Base-by-base conservation (phyloP, 1,140 invertebrate species). In the Ceratoteleas bidentatus region DNA sequence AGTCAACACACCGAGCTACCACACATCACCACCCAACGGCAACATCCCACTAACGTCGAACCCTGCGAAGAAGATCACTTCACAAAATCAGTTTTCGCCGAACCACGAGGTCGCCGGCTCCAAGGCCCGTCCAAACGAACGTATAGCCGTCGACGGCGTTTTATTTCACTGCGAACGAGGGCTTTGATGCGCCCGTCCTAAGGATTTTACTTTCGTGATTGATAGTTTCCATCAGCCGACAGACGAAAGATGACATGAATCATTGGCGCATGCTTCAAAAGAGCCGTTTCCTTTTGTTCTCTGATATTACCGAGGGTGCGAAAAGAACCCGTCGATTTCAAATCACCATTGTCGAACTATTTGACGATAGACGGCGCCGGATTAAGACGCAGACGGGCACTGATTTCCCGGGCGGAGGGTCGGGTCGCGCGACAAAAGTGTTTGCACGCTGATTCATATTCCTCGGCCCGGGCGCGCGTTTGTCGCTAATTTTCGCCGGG, bases 231-330 rank as follows among this genome's bases (percentile, higher is more conserved):
- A 84, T 89, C 83, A 85, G 81, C 78, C 78, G 76, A 38, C 70
- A 80, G 83, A 79, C 72, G 74, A 84, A 75, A 70, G 85, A 84
- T 83, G 83, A 87, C 84, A 85, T 87, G 87, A 88, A 87, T 88
- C 87, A 89, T 87, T 80, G 64, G 57, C 34, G 68, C 64, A 45
- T 40, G 56, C 24, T 10, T 74, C 70, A 74, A 80, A 80, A 64
- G 77, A 74, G 24, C 40, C 64, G 66, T 60, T 49, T 62, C 47
- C 77, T 80, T 80, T 80, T 80, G 77, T 80, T 80, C 64, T 69
- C 62, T 13, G 15, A 74, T 73, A 68, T 68, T 80, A 65, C 57
- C 24, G 43, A 10, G 62, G 40, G 69, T 64, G 64, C 69, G 58
- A 78, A 74, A 73, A 83, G 68, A 77, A 79, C 52, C 75, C 77